A percentile compares a stretch with the other conserved stretches of the same genome.
These are phyloP conservation scores for Turnix velox DNA, from an alignment of 2,113 vertebrate species.

Conservation along the genomic window DNA sequence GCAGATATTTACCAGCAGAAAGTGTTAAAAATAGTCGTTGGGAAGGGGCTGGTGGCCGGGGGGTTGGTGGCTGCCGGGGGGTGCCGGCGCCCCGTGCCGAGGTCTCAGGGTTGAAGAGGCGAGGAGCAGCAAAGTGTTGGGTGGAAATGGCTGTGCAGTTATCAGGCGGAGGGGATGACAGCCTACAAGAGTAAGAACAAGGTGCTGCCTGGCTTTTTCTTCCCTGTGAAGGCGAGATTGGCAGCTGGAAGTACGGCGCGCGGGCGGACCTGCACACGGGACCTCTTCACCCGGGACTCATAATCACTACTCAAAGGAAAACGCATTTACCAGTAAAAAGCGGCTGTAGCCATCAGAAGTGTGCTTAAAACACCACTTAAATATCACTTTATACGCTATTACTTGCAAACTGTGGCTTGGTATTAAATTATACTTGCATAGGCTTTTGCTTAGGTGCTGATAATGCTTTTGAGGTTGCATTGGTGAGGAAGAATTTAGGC, in stretches of 20 bases:
- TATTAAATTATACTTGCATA: slow-evolving; percentile 99
- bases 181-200: slow-evolving; percentile 89
- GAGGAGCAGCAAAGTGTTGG: slow-evolving; percentile 85
- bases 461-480: slow-evolving; percentile 88
- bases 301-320: slow-evolving; percentile 99
- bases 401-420: slow-evolving; percentile 98
- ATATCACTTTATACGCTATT: slow-evolving; percentile 99
- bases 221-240: slow-evolving; percentile 92
- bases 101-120: slow-evolving; percentile 82
- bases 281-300: slow-evolving; percentile 98
- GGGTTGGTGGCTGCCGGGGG: slow-evolving; percentile 66
- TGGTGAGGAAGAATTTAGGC: slow-evolving; percentile 85
- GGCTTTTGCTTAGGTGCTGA: slow-evolving; percentile 95
- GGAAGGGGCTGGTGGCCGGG: slow-evolving; percentile 57
- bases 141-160: slow-evolving; percentile 91
- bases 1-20: slow-evolving; percentile 79
- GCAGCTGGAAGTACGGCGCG: slow-evolving; percentile 97
- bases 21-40: slow-evolving; percentile 70
- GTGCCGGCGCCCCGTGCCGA: slow-evolving; percentile 66
- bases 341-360: slow-evolving; percentile 96
- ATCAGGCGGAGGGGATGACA: slow-evolving; percentile 91
- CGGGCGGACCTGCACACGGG: slow-evolving; percentile 93
- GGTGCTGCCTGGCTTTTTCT: slow-evolving; percentile 84
- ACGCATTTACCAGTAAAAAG: slow-evolving; percentile 97
- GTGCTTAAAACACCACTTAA: slow-evolving; percentile 99